Base-by-base conservation (phyloP, 2,797 vertebrate genomes). In the Chaunax sp. region DNA sequence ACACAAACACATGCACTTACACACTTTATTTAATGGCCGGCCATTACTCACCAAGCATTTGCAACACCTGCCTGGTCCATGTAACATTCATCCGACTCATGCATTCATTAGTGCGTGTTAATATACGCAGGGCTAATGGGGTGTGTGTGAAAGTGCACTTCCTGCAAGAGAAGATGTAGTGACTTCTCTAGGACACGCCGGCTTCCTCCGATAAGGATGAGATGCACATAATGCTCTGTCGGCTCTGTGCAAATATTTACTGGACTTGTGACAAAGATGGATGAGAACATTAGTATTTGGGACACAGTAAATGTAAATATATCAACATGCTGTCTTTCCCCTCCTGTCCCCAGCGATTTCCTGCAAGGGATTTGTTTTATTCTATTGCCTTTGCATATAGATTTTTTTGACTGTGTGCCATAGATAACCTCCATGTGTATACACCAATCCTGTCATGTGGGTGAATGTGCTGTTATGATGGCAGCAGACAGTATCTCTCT, bases 191-290 rank as follows among this genome's bases (percentile, higher is more conserved):
- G 55, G 74, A 69, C 38, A 38, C 37, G 45, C 14, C 19, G 4
- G 33, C 60, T 46, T 60, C 43, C 41, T 78, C 60, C 41, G 69
- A 55, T 52, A 69, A 59, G 68, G 41, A 68, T 3, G 12, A 50
- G 63, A 66, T 2, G 25, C 64, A 70, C 38, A 55, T 50, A 59
- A 65, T 51, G 55, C 57, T 64, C 62, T 44, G 44, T 28, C 65
- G 72, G 26, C 49, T 65, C 41, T 79, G 47, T 55, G 56, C 58
- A 85, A 78, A 88, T 84, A 80, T 85, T 86, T 82, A 76, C 75
- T 26, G 45, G 35, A 54, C 15, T 20, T 28, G 30, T 57, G 70
- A 83, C 71, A 70, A 44, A 76, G 81, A 88, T 20, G 50, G 64
- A 83, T 69, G 56, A 47, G 44, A 54, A 64, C 55, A 64, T 82